Percentiles rank a stretch among this genome's conserved stretches.
Conservation (phyloP, 1,140 invertebrate species). For the Achatina immaculata region DNA sequence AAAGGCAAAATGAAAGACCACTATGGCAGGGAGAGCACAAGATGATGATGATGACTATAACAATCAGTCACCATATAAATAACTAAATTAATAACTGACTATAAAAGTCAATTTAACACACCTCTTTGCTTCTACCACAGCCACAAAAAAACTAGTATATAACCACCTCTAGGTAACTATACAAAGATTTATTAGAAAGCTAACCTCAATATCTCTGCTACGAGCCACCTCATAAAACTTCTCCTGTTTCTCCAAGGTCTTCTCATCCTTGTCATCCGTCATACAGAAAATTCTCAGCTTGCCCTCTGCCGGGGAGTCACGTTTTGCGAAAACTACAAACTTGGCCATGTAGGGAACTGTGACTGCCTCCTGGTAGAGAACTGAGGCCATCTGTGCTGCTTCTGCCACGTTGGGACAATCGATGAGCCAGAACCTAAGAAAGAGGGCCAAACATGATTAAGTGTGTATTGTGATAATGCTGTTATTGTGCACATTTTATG, state of each 20-base stretch:
- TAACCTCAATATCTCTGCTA: slow-evolving; percentile 96
- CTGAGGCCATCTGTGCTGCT: slow-evolving; percentile 99
- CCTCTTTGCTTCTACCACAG: too few species aligned
- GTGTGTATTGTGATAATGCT: too few species aligned
- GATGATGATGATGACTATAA: too few species aligned
- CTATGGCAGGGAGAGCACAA: too few species aligned
- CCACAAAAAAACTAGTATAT: too few species aligned
- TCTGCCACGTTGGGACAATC: slow-evolving; percentile 97
- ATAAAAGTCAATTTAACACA: too few species aligned
- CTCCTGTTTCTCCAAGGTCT: slow-evolving; percentile 97
- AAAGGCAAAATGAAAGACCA: too few species aligned
- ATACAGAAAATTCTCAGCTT: slow-evolving; percentile 97
- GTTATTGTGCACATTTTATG: too few species aligned
- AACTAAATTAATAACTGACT: too few species aligned
- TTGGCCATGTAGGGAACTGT: slow-evolving; percentile 99
- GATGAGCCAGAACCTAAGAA: slow-evolving; percentile 94
- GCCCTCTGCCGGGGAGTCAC: slow-evolving; percentile 93
- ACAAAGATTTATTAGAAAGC: too few species aligned
- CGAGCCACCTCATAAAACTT: slow-evolving; percentile 97
- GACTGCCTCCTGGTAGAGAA: slow-evolving; percentile 97
- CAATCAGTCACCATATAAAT: too few species aligned
- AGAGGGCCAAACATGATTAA: neutral
- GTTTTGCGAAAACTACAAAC: slow-evolving; percentile 97
- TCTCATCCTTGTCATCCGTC: slow-evolving; percentile 99
- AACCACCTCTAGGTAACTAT: too few species aligned